Conservation (phyloP, 1,140 invertebrate genomes). For the Triops cancriformis region DNA sequence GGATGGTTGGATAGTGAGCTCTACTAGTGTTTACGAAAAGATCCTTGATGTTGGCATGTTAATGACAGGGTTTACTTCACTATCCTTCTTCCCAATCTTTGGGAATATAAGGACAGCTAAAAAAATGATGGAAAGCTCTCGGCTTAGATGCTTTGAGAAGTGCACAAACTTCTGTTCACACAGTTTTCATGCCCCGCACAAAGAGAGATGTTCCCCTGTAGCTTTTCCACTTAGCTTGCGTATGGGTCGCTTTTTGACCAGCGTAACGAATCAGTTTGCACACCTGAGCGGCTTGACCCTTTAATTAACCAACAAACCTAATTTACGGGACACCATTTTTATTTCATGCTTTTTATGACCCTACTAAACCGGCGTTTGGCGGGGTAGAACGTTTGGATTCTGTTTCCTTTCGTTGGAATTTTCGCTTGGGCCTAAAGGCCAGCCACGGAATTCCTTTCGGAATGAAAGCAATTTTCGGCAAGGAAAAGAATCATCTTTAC, state of each 20-base stretch:
- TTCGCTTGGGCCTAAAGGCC: background rate
- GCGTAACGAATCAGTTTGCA: slow-evolving; percentile 13
- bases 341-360: slow-evolving; percentile 6
- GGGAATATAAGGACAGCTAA: background rate
- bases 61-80: background rate
- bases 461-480: no score
- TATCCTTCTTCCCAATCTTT: background rate
- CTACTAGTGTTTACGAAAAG: background rate
- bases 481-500: no score
- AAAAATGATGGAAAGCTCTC: background rate
- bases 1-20: background rate
- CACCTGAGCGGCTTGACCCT: slow-evolving; percentile 8
- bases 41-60: background rate
- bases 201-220: background rate
- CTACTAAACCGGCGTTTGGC: background rate
- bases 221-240: background rate
- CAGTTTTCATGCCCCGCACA: background rate
- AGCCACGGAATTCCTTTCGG: no score
- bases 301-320: slow-evolving; percentile 14
- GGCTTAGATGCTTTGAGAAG: background rate
- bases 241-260: background rate
- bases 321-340: slow-evolving; percentile 13
- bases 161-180: slow-evolving; percentile 10
- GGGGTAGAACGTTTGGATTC: background rate
- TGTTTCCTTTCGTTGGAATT: background rate